Percentiles rank a stretch among this genome's conserved stretches.
These are phyloP conservation scores for Malurus elegans DNA, from an alignment of 2,113 vertebrate genomes.

Conservation along the genomic window DNA sequence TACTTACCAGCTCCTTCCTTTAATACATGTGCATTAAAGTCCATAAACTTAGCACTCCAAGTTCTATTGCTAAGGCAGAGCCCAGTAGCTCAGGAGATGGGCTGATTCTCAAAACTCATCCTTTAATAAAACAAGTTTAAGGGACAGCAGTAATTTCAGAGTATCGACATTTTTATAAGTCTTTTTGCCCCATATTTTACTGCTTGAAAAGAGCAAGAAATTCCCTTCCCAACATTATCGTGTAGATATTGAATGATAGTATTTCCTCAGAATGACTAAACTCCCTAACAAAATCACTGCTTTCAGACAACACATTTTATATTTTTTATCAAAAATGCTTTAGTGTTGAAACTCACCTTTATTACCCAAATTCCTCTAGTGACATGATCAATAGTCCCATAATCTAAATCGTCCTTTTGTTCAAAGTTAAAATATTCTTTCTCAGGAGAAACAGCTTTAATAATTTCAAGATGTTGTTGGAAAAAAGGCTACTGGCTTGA, in stretches of 20 bases:
- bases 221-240: background rate
- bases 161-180: background rate
- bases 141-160: background rate
- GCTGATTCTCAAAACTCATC: background rate
- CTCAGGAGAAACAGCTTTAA: slow-evolving; percentile 84
- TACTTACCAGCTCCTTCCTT: background rate
- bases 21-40: background rate
- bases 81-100: background rate
- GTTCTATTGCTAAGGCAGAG: background rate
- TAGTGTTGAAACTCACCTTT: slow-evolving; percentile 71
- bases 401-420: slow-evolving; percentile 79
- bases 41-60: background rate
- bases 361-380: slow-evolving; percentile 76
- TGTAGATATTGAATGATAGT: background rate
- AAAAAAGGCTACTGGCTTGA: slow-evolving; percentile 86
- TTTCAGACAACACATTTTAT: background rate
- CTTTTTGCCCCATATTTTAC: background rate
- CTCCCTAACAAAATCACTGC: background rate
- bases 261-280: background rate
- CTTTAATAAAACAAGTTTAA: background rate
- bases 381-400: slow-evolving; percentile 77
- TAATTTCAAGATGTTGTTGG: slow-evolving; percentile 84
- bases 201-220: background rate
- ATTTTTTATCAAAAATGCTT: background rate
- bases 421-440: slow-evolving; percentile 83